Evolutionary conservation across 2,888 invertebrate genomes (phyloP).

Genomic region (Orchestes rusci): DNA sequence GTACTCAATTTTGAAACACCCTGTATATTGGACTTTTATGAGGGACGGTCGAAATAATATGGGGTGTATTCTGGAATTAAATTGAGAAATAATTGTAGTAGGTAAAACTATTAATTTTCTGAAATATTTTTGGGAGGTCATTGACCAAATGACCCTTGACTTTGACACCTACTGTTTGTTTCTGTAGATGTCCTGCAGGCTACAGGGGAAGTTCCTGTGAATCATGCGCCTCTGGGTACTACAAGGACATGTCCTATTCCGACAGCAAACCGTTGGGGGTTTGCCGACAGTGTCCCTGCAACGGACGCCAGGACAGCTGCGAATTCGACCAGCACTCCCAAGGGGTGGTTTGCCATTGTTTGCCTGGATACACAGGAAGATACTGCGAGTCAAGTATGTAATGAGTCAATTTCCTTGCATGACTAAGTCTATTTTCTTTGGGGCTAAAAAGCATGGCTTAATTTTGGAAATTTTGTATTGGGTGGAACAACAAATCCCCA

Average conservation of each 20-base stretch:
- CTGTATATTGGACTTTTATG: too few species aligned
- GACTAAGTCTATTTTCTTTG: neutral
- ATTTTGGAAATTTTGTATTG: neutral
- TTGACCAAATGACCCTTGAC: too few species aligned
- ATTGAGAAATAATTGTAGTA: too few species aligned
- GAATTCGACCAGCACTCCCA: conserved; percentile 46
- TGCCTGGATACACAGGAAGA: conserved; percentile 59
- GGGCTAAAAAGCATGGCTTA: conserved; percentile 3
- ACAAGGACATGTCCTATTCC: conserved; percentile 55
- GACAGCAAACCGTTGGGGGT: conserved; percentile 48
- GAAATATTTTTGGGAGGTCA: too few species aligned
- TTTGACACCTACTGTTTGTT: too few species aligned
- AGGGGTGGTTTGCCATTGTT: conserved; percentile 64
- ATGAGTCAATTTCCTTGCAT: conserved; percentile 7
- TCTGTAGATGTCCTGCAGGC: conserved; percentile 41
- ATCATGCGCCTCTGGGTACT: conserved; percentile 63
- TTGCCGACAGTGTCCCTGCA: conserved; percentile 72
- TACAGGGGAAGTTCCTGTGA: conserved; percentile 83
- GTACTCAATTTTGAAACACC: too few species aligned
- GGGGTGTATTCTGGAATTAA: too few species aligned
- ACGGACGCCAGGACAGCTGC: conserved; percentile 63
- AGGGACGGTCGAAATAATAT: too few species aligned
- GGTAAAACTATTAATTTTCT: too few species aligned
- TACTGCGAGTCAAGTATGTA: conserved; percentile 49
- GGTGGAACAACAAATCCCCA: too few species aligned